These are phyloP conservation scores for Garra rufa DNA, from an alignment of 2,113 vertebrate species.

Conservation along the genomic window DNA sequence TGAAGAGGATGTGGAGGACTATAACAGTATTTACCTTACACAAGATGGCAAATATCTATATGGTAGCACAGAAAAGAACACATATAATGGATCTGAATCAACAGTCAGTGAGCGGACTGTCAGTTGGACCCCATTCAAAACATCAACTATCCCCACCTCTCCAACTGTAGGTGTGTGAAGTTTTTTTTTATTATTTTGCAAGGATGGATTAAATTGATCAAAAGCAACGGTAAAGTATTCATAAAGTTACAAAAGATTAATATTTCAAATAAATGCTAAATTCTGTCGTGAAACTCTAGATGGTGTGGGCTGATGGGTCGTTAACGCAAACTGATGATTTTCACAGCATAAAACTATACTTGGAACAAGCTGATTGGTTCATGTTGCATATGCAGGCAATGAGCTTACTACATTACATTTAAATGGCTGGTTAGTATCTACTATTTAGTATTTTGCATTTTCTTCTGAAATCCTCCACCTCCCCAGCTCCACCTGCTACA, in stretches of 20 bases:
- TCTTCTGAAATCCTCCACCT: neutral
- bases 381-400: too few relatives aligned
- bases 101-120: neutral
- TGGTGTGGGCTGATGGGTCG: too few relatives aligned
- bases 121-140: neutral
- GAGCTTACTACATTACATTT: too few relatives aligned
- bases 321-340: too few relatives aligned
- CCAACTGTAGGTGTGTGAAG: slow-evolving; percentile 38
- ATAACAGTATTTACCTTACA: neutral
- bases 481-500: neutral
- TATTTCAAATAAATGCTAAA: too few relatives aligned
- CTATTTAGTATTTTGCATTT: neutral
- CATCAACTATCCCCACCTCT: neutral
- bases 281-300: too few relatives aligned
- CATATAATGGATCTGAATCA: neutral
- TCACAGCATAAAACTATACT: too few relatives aligned
- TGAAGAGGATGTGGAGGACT: neutral
- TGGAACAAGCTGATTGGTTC: too few relatives aligned
- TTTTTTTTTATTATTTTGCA: too few relatives aligned
- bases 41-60: neutral
- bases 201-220: neutral
- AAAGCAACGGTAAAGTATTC: neutral
- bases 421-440: too few relatives aligned
- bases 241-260: too few relatives aligned
- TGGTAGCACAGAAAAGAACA: neutral